Base-by-base conservation (phyloP, 2,888 invertebrate species). In the Acanthopleura granulata region DNA sequence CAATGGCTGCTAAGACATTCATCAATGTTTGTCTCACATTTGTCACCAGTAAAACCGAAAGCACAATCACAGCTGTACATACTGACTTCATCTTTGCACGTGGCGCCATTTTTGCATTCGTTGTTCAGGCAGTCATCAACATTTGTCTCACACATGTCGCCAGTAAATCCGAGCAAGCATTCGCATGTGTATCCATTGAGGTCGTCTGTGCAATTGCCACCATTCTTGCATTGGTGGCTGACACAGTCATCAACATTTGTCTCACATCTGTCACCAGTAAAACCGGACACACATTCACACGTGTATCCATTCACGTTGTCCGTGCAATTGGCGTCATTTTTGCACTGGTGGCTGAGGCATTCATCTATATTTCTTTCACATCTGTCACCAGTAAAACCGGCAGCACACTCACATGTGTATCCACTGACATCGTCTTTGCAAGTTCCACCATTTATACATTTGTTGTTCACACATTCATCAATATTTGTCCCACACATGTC, bases 351-450 rank as follows among this genome's bases (percentile, higher is more conserved):
- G 69, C 80, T 72, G 11, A 15, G n/a, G 77, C 86, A 86, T 22
- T 86, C 83, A 69, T 84, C 73, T 16, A 82, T 80, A 73, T 85
- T 73, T 0, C 16, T 71, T 18, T 83, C 75, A 77, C 85, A 85
- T 25, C 69, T 70, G 0, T 15, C 40, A 0, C 84, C 85, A 22
- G 66, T 76, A 29, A 61, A 83, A 1, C 83, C 83, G 14, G 94
- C 91, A 0, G 93, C 93, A 86, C 98, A 98, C 49, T 93, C 92
- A 91, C 97, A 98, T 76, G 93, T 92, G 92, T 94, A 96, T 76
- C 57, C 78, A 62, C 74, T 74, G n/a, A 76, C 74, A 14, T 22
- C 15, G 69, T 81, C 77, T 14, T 30, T 22, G 51, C 82, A 82
- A 12, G 71, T 73, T n/a, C 77, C 75, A 83, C 84, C 87, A 75